Evolutionary conservation across 2,888 invertebrate genomes (phyloP).

Genomic region (Branchellion lobata): DNA sequence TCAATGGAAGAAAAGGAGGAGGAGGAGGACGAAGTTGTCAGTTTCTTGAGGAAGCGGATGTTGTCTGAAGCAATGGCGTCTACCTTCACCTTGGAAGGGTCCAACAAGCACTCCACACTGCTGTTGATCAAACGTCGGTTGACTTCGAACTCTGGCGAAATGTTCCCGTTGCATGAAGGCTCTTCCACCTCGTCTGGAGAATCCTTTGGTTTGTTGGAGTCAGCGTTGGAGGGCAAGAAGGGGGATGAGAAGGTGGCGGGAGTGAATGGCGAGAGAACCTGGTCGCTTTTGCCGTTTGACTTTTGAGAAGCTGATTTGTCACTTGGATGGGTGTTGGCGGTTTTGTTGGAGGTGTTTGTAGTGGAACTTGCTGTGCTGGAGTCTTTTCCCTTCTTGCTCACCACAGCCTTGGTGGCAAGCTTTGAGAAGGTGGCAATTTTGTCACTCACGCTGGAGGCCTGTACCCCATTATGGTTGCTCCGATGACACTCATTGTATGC

Average conservation of each 20-base stretch:
- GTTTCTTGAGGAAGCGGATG: background rate
- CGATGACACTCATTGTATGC: background rate
- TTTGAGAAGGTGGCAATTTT: no score
- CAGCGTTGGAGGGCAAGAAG: no score
- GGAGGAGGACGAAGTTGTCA: background rate
- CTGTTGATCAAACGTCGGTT: constrained; percentile 11
- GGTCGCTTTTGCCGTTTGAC: no score
- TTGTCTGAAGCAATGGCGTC: background rate
- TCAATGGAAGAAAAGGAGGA: background rate
- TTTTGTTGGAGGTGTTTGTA: background rate
- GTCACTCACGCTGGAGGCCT: no score
- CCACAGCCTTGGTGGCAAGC: no score
- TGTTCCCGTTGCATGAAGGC: constrained; percentile 8
- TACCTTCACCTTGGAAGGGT: background rate
- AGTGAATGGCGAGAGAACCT: no score
- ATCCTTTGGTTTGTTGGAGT: background rate
- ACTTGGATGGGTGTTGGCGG: background rate
- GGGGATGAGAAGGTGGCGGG: background rate
- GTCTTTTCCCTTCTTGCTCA: no score
- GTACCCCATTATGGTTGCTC: no score
- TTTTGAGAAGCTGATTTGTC: no score
- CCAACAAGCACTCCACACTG: constrained; percentile 17
- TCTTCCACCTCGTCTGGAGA: background rate
- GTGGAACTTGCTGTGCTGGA: no score
- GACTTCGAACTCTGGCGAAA: constrained; percentile 14